These are phyloP conservation scores for Drosophila phalerata DNA, from an alignment of 2,888 invertebrate genomes.

Conservation along the genomic window DNA sequence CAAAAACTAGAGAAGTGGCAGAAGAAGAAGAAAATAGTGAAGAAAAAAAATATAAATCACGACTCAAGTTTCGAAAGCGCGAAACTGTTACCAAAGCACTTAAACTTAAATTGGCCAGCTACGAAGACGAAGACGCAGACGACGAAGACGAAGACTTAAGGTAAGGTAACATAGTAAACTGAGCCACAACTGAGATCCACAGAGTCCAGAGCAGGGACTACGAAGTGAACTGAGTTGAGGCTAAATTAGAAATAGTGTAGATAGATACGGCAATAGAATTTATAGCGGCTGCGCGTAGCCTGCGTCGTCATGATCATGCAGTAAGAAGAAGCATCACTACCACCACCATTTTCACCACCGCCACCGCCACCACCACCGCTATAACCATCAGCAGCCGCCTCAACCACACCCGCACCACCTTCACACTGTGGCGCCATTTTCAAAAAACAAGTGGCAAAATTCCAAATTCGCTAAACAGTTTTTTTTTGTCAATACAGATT, in stretches of 20 bases:
- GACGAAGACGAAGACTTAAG: slow-evolving; percentile 6
- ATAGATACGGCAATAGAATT: slow-evolving; percentile 81
- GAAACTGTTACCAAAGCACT: slow-evolving; percentile 83
- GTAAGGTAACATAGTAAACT: slow-evolving; percentile 64
- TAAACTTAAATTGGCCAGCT: slow-evolving; percentile 81
- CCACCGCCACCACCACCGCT: slow-evolving; percentile 20
- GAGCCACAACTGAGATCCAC: slow-evolving; percentile 38
- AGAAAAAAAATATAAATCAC: slow-evolving; percentile 81
- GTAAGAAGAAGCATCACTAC: slow-evolving; percentile 18
- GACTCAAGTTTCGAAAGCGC: slow-evolving; percentile 82
- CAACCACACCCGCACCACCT: slow-evolving; percentile 9
- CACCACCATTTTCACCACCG: slow-evolving; percentile 2
- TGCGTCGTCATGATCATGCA: slow-evolving; percentile 71
- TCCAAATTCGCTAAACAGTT: not conserved
- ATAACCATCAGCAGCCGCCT: slow-evolving; percentile 6
- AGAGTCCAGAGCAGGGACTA: slow-evolving; percentile 1
- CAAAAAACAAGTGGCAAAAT: not conserved
- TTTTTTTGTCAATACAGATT: not conserved
- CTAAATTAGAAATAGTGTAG: slow-evolving; percentile 82
- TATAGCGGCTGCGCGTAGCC: slow-evolving; percentile 71
- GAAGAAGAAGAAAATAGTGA: slow-evolving; percentile 26
- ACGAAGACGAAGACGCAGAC: slow-evolving; percentile 45
- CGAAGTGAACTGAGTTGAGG: slow-evolving; percentile 26
- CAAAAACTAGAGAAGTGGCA: slow-evolving; percentile 2
- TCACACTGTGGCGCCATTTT: not conserved